phyloP scores from a whole-genome alignment of 2,797 vertebrate genomes.

The Lophotriccus pileatus region DNA sequence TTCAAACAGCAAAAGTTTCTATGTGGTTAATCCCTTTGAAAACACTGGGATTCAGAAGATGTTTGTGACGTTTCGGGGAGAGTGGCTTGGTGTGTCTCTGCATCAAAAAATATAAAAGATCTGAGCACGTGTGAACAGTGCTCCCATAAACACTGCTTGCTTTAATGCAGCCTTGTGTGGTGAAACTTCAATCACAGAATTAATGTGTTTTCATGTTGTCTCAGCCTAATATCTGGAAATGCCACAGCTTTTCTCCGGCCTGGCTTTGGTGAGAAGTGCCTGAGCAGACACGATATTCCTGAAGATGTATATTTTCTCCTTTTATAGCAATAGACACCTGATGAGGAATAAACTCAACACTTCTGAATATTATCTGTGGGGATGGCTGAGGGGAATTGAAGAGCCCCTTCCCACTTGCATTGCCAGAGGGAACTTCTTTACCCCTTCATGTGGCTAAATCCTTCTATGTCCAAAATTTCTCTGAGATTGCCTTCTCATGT shows the following conservation, averaged over 20 bases:
- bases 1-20: background rate
- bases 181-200: background rate
- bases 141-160: background rate
- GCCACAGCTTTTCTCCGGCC: background rate
- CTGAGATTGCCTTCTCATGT: background rate
- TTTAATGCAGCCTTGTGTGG: background rate
- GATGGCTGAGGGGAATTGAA: background rate
- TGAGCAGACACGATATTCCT: background rate
- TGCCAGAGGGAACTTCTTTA: background rate
- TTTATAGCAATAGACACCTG: background rate
- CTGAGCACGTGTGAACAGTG: background rate
- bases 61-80: background rate
- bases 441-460: background rate
- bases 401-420: background rate
- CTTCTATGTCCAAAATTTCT: background rate
- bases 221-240: background rate
- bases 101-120: background rate
- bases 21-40: background rate
- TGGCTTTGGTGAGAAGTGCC: background rate
- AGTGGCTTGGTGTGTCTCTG: background rate
- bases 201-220: background rate
- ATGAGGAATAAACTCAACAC: background rate
- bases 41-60: background rate
- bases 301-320: background rate
- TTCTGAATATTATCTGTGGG: background rate